These are phyloP conservation scores for Taurulus bubalis DNA, from an alignment of 2,113 vertebrate species.

Conservation along the genomic window DNA sequence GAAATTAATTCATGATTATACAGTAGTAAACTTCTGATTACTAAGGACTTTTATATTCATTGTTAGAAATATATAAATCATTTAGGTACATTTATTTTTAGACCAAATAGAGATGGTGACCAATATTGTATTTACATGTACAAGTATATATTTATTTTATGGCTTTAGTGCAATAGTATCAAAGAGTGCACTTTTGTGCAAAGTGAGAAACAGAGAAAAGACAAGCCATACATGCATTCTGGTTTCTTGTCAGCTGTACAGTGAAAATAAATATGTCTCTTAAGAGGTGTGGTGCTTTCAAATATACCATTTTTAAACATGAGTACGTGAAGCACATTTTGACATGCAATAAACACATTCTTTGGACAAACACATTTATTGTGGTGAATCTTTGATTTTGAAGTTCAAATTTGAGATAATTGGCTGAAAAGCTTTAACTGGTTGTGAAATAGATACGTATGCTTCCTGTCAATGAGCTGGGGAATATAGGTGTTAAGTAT, in stretches of 20 bases:
- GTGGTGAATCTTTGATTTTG: not conserved
- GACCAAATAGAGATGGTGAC: conserved; percentile 24
- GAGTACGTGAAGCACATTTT: not conserved
- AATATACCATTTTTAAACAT: conserved; percentile 34
- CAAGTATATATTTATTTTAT: conserved; percentile 33
- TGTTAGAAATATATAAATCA: conserved; percentile 16
- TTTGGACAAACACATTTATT: conserved; percentile 9
- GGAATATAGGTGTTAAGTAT: not conserved
- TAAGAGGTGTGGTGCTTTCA: not conserved
- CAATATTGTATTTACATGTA: conserved; percentile 30
- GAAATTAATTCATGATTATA: conserved; percentile 6
- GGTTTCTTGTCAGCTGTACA: conserved; percentile 32
- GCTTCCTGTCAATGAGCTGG: not conserved
- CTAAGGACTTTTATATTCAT: conserved; percentile 30
- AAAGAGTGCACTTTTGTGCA: not conserved
- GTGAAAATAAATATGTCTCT: not conserved
- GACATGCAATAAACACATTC: conserved; percentile 61
- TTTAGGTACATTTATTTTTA: conserved; percentile 5
- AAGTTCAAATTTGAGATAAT: not conserved
- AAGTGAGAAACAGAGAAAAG: conserved; percentile 4
- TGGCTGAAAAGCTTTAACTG: not conserved
- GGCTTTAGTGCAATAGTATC: not conserved
- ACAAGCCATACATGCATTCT: conserved; percentile 36
- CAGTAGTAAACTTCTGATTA: conserved; percentile 13
- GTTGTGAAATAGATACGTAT: too few species aligned